Evolutionary conservation across 1,140 invertebrate species (phyloP).

Genomic region (Monochamus saltuarius): DNA sequence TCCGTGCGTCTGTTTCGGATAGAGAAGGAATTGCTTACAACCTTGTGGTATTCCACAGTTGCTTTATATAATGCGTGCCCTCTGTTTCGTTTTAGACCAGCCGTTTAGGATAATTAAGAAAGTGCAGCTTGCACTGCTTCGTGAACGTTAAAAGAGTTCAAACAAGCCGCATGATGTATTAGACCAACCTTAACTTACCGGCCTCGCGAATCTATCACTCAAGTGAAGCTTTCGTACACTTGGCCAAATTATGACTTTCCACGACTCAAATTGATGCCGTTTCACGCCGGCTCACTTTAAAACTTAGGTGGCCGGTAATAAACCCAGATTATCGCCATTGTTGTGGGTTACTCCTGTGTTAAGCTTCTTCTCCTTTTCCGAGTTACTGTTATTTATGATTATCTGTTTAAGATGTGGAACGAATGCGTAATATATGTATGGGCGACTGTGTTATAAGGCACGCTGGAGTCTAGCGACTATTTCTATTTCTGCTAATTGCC

Average conservation of each 20-base stretch:
- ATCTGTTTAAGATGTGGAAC: conserved; percentile 5
- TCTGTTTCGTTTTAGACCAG: conserved; percentile 8
- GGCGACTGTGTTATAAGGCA: conserved; percentile 29
- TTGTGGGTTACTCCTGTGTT: too few relatives aligned
- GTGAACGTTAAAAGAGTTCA: conserved; percentile 23
- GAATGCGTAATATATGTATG: conserved; percentile 24
- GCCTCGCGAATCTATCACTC: conserved; percentile 22
- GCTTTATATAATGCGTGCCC: neutral
- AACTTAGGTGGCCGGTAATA: conserved; percentile 3
- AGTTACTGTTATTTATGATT: too few relatives aligned
- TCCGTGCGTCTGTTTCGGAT: conserved; percentile 4
- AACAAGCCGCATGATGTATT: conserved; percentile 25
- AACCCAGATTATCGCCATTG: neutral
- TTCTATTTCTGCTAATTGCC: conserved; percentile 52
- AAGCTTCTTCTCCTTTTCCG: too few relatives aligned
- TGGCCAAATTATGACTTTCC: too few relatives aligned
- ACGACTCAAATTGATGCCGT: neutral
- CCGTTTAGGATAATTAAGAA: conserved; percentile 19
- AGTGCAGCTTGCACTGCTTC: conserved; percentile 16
- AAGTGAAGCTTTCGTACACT: neutral
- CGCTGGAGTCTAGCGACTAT: conserved; percentile 35
- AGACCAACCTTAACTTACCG: conserved; percentile 15
- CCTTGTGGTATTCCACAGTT: neutral
- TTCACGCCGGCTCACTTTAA: neutral
- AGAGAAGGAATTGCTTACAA: neutral